These are phyloP conservation scores for Brienomyrus brachyistius DNA, from an alignment of 2,113 vertebrate genomes.

Conservation along the genomic window DNA sequence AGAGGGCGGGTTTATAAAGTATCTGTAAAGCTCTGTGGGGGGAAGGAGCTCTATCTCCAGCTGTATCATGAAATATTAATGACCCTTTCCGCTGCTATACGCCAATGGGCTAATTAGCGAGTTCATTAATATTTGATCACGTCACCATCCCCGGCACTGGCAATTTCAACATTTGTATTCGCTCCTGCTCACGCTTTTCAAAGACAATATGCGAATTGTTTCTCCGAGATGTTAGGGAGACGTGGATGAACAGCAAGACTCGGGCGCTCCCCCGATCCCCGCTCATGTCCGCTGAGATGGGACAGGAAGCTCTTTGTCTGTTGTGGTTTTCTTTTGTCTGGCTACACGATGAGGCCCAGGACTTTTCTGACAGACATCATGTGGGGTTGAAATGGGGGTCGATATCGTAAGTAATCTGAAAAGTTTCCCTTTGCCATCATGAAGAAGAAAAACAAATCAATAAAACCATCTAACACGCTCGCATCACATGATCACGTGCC, in stretches of 20 bases:
- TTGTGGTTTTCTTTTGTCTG: not conserved
- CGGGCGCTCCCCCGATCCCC: not conserved
- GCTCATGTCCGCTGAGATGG: not conserved
- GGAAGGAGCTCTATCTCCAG: conserved; percentile 17
- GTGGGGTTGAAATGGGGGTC: not conserved
- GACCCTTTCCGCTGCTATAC: conserved; percentile 22
- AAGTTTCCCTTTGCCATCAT: not conserved
- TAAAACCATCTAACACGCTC: not conserved
- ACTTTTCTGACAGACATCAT: not conserved
- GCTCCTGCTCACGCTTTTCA: conserved; percentile 23
- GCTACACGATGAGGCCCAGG: not conserved
- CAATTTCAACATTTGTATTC: conserved; percentile 21
- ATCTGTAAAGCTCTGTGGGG: conserved; percentile 7
- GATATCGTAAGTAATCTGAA: not conserved
- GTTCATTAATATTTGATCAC: conserved; percentile 31
- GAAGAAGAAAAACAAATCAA: not conserved
- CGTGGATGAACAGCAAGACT: not conserved
- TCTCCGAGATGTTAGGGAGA: not conserved
- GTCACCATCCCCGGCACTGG: conserved; percentile 22
- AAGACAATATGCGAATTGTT: conserved; percentile 8
- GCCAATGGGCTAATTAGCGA: conserved; percentile 27
- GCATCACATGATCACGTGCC: not conserved
- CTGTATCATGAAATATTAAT: conserved; percentile 37
- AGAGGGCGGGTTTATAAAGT: not conserved
- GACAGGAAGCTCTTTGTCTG: not conserved